Conservation (phyloP, 2,113 vertebrate species). For the Steatornis caripensis region DNA sequence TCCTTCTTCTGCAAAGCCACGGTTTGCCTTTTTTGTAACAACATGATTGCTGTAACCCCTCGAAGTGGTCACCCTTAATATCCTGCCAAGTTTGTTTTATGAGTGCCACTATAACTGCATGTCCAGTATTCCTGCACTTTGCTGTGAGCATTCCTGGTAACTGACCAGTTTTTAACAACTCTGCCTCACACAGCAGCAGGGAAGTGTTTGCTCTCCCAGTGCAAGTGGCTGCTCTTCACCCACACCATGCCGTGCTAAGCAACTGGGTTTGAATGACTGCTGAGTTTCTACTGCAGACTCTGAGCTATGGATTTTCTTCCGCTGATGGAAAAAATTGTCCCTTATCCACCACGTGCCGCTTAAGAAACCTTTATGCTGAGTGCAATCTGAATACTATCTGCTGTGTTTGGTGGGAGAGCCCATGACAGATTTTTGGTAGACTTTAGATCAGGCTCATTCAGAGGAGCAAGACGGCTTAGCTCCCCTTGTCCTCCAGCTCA, state of each 20-base stretch:
- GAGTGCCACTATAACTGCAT: background rate
- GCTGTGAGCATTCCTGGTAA: background rate
- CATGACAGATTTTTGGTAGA: background rate
- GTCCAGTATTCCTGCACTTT: background rate
- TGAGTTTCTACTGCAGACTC: background rate
- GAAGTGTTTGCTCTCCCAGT: background rate
- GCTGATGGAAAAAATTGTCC: background rate
- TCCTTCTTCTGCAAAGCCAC: background rate
- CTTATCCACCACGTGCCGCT: fast-evolving
- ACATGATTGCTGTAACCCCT: background rate
- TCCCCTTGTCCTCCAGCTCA: background rate
- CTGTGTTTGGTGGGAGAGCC: background rate
- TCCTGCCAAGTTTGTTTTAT: background rate
- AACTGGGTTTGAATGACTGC: background rate
- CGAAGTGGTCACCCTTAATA: background rate
- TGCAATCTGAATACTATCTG: background rate
- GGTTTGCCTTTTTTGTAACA: background rate
- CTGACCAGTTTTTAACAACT: fast-evolving
- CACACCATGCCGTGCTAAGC: background rate
- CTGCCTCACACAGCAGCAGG: fast-evolving
- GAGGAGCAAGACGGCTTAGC: background rate
- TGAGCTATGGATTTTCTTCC: background rate
- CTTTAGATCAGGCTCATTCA: background rate
- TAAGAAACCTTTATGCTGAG: background rate
- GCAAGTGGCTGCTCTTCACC: background rate